A percentile compares a stretch with the other conserved stretches of the same genome.
Evolutionary conservation across 2,113 vertebrate species (phyloP).

Genomic region (Ptilorrhoa leucosticta): DNA sequence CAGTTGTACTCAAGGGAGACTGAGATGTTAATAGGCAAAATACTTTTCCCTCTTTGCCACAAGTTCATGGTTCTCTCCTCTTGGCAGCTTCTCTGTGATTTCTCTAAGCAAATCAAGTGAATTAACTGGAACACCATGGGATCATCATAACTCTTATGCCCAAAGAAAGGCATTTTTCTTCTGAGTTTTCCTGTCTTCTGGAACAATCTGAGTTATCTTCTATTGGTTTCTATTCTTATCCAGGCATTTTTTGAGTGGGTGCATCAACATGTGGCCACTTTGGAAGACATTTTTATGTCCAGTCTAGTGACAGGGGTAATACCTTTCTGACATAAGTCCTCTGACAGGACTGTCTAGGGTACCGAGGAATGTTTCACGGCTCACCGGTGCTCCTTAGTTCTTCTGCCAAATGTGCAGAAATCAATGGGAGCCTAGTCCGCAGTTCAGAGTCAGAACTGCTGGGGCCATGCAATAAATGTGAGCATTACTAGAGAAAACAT

Average conservation of each 20-base stretch:
- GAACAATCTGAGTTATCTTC: not conserved
- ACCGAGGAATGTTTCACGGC: not conserved
- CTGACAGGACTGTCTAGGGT: not conserved
- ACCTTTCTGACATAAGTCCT: not conserved
- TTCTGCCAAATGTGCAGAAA: not conserved
- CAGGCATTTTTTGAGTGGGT: not conserved
- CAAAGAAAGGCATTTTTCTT: not conserved
- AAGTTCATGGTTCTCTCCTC: not conserved
- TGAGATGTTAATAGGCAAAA: not conserved
- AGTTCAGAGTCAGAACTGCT: not conserved
- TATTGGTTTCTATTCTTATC: not conserved
- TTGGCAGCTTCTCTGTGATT: not conserved
- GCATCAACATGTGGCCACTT: not conserved
- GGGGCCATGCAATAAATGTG: not conserved
- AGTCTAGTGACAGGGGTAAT: not conserved
- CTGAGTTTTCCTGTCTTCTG: not conserved
- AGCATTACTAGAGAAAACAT: not conserved
- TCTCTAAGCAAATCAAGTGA: not conserved
- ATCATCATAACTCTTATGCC: not conserved
- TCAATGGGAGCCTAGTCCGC: accelerated
- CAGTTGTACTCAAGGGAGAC: accelerated
- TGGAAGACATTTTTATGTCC: not conserved
- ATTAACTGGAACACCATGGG: not conserved
- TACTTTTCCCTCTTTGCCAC: not conserved
- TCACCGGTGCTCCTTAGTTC: not conserved